Percentiles rank a stretch among this genome's conserved stretches.
Evolutionary conservation across 2,888 invertebrate species (phyloP).

Genomic region (Heliconius sara): DNA sequence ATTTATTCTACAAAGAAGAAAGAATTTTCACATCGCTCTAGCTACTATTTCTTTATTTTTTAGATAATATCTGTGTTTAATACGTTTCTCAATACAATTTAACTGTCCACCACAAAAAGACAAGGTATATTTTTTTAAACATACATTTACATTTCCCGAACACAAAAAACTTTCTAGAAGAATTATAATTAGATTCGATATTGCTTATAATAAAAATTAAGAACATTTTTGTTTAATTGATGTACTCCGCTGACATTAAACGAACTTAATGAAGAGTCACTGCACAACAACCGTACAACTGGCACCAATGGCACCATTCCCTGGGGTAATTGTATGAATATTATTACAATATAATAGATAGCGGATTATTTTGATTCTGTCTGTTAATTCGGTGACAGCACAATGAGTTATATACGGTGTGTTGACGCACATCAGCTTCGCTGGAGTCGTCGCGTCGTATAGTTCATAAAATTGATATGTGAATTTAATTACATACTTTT

Average conservation of each 20-base stretch:
- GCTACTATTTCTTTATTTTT: background rate
- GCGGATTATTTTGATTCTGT: slow-evolving; percentile 81
- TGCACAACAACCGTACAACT: slow-evolving; percentile 57
- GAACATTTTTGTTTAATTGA: slow-evolving; percentile 17
- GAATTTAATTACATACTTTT: slow-evolving; percentile 35
- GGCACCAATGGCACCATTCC: slow-evolving; percentile 65
- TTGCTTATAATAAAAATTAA: slow-evolving; percentile 9
- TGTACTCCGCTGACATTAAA: slow-evolving; percentile 59
- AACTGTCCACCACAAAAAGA: background rate
- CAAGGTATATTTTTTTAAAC: background rate
- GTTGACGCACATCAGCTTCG: slow-evolving; percentile 69
- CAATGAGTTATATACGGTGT: slow-evolving; percentile 74
- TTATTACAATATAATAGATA: slow-evolving; percentile 65
- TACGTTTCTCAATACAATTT: background rate
- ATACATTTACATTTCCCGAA: background rate
- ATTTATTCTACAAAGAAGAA: background rate
- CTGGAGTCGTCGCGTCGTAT: slow-evolving; percentile 54
- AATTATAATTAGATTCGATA: background rate
- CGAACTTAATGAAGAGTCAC: slow-evolving; percentile 57
- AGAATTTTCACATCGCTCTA: background rate
- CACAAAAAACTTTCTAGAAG: background rate
- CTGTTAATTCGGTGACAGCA: slow-evolving; percentile 79
- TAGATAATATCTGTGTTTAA: background rate
- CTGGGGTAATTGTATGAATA: slow-evolving; percentile 71
- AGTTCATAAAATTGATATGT: slow-evolving; percentile 63